phyloP scores from a whole-genome alignment of 2,888 invertebrate species.

The Drosophila lutescens region DNA sequence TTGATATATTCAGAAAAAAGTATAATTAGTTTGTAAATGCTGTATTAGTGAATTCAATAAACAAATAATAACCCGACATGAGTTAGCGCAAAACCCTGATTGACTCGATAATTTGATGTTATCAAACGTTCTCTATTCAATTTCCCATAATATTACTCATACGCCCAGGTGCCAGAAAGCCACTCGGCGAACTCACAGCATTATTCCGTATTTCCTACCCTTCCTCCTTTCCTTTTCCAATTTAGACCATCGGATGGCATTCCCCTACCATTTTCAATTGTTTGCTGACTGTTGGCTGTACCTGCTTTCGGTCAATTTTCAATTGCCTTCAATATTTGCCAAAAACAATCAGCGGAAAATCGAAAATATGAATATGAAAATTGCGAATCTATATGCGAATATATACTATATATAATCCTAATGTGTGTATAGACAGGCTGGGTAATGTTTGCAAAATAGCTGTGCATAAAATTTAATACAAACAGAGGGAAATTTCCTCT shows the following conservation, averaged over 20 bases:
- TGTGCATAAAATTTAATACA: slow-evolving; percentile 46
- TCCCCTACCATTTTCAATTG: slow-evolving; percentile 23
- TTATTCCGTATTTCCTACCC: slow-evolving; percentile 5
- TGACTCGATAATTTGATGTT: slow-evolving; percentile 21
- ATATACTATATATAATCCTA: slow-evolving; percentile 7
- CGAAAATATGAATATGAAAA: slow-evolving; percentile 48
- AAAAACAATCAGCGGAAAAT: slow-evolving; percentile 69
- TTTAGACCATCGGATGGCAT: slow-evolving; percentile 4
- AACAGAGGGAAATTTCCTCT: slow-evolving; percentile 30
- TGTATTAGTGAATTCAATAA: background rate
- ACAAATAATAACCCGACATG: background rate
- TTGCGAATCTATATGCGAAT: slow-evolving; percentile 44
- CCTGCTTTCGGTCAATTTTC: slow-evolving; percentile 55
- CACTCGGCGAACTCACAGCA: background rate
- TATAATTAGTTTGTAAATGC: background rate
- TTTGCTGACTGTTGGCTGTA: slow-evolving; percentile 23
- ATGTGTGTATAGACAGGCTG: slow-evolving; percentile 12
- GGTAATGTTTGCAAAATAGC: slow-evolving; percentile 41
- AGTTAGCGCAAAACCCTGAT: slow-evolving; percentile 10
- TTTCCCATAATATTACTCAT: slow-evolving; percentile 29
- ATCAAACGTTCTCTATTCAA: slow-evolving; percentile 27
- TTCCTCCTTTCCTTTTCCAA: background rate
- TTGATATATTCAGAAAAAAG: too few species aligned
- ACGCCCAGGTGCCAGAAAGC: slow-evolving; percentile 17
- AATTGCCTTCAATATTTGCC: slow-evolving; percentile 75